A percentile compares a stretch with the other conserved stretches of the same genome.
These are phyloP conservation scores for Galeruca laticollis DNA, from an alignment of 2,888 invertebrate species.

Conservation along the genomic window DNA sequence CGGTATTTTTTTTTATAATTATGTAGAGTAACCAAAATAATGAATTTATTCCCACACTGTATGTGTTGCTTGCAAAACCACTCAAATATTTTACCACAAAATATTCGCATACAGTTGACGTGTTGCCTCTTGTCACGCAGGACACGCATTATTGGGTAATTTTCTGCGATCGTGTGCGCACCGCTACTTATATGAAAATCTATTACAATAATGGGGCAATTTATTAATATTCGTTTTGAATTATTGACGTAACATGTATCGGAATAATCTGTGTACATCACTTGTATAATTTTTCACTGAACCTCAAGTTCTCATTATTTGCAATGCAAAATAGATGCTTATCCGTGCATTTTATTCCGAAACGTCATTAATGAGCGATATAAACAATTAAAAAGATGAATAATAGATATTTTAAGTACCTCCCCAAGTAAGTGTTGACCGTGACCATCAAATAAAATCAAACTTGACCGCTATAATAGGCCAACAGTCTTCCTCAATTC, in stretches of 20 bases:
- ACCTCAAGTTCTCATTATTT: not conserved
- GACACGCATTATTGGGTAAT: no score
- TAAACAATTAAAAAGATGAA: not conserved
- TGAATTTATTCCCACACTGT: no score
- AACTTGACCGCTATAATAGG: slow-evolving; percentile 9
- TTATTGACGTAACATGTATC: not conserved
- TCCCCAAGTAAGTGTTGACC: slow-evolving; percentile 9
- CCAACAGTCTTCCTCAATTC: slow-evolving; percentile 17
- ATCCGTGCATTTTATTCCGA: not conserved
- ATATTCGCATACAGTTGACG: no score
- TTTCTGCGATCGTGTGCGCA: no score
- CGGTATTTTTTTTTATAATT: no score
- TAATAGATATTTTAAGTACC: not conserved
- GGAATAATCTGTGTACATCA: not conserved
- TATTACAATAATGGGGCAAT: not conserved
- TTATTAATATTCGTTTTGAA: not conserved
- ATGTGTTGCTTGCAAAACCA: no score
- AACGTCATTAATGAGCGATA: not conserved
- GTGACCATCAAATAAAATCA: slow-evolving; percentile 20
- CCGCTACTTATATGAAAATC: not conserved
- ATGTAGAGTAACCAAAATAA: no score
- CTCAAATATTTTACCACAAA: no score
- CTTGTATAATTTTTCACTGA: not conserved
- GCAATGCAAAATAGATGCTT: not conserved
- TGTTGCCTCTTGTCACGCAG: no score